A percentile compares a stretch with the other conserved stretches of the same genome.
phyloP scores from a whole-genome alignment of 1,140 invertebrate species.

The Pararge aegeria region DNA sequence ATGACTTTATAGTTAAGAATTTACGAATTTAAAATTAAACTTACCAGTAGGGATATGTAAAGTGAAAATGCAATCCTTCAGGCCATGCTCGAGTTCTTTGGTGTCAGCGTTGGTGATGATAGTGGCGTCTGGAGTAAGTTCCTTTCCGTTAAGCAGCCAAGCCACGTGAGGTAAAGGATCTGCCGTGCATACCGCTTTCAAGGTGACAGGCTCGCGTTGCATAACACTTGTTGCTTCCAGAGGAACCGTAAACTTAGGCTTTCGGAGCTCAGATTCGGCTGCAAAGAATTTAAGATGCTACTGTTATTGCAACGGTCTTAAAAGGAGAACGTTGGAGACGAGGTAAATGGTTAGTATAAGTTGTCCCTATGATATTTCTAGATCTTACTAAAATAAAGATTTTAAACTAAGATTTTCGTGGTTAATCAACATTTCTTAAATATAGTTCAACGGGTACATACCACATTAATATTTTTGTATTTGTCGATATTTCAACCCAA shows the following conservation, averaged over 20 bases:
- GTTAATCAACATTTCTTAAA: too few relatives aligned
- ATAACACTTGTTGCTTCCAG: slow-evolving; percentile 85
- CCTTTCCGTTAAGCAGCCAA: slow-evolving; percentile 79
- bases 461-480: slow-evolving; percentile 2
- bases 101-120: slow-evolving; percentile 77
- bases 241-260: slow-evolving; percentile 86
- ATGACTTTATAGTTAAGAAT: too few relatives aligned
- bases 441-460: too few relatives aligned
- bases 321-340: too few relatives aligned
- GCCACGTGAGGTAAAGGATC: slow-evolving; percentile 85
- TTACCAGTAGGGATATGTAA: slow-evolving; percentile 84
- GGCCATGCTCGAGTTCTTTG: slow-evolving; percentile 85
- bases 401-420: too few relatives aligned
- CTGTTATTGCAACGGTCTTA: too few relatives aligned
- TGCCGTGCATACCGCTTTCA: slow-evolving; percentile 88
- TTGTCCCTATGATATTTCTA: too few relatives aligned
- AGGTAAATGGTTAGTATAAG: too few relatives aligned
- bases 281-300: too few relatives aligned
- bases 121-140: slow-evolving; percentile 68
- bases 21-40: slow-evolving; percentile 5
- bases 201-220: slow-evolving; percentile 85
- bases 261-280: slow-evolving; percentile 87
- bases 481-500: background rate
- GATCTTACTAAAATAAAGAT: too few relatives aligned
- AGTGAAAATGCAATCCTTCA: slow-evolving; percentile 87